Evolutionary conservation across 1,140 invertebrate species (phyloP).

Genomic region (Agrypnia vestita): DNA sequence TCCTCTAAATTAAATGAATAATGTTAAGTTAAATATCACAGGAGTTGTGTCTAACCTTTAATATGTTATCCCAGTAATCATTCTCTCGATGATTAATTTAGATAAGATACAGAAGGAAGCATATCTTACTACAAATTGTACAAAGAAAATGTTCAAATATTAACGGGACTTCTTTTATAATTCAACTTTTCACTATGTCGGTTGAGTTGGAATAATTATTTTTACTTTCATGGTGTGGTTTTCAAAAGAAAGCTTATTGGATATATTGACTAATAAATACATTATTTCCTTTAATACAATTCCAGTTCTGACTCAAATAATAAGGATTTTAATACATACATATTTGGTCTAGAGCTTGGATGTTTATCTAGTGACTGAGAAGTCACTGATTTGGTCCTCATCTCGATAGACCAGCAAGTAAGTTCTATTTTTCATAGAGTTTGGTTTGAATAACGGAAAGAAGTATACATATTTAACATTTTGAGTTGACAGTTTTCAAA

Average conservation of each 20-base stretch:
- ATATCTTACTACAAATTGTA: constrained; percentile 21
- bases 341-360: too few relatives aligned
- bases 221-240: background rate
- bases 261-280: background rate
- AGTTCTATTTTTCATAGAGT: too few relatives aligned
- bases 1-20: background rate
- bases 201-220: background rate
- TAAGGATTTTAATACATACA: background rate
- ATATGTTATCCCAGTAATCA: background rate
- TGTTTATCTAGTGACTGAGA: too few relatives aligned
- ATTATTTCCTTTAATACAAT: background rate
- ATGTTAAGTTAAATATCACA: background rate
- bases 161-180: background rate
- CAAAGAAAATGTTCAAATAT: constrained; percentile 13
- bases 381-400: too few relatives aligned
- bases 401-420: too few relatives aligned
- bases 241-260: background rate
- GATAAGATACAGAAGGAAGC: background rate
- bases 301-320: background rate
- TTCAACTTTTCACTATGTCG: background rate
- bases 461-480: too few relatives aligned
- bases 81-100: background rate
- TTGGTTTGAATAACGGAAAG: too few relatives aligned
- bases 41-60: background rate
- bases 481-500: too few relatives aligned